Evolutionary conservation across 2,797 vertebrate species (phyloP), one percentile per base, ranked within the genome.

Genomic region (Bovichtus diacanthus): DNA sequence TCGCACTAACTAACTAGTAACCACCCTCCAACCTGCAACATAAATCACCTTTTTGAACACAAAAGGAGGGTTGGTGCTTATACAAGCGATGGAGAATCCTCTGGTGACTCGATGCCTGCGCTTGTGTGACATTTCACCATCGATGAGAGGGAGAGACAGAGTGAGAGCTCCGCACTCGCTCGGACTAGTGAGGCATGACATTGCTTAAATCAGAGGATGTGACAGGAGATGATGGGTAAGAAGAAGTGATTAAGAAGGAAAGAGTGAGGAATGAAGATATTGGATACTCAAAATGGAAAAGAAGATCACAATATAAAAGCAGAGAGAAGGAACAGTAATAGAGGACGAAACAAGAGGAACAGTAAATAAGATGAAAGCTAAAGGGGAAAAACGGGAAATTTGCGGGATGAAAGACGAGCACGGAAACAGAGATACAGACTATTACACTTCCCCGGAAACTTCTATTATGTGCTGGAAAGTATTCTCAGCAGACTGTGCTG

Each of bases 381-480:
- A 36, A 50, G 38, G 13, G 59, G 50, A 39, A 46, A 36, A 76
- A 89, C 36, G 76, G 64, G 70, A 71, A 84, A 76, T 84, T 85
- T 82, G 59, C 43, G 65, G 73, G 76, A 87, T 86, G 80, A 89
- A 87, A 88, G 77, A 78, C 43, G 23, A 78, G 76, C 78, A 62
- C 27, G 74, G 76, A 74, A 84, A 85, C 50, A 44, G 75, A 87
- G 62, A 72, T 9, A 29, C 54, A 78, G 69, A 74, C 81, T 74
- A 76, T 84, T 78, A 75, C 70, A 70, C 53, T 71, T 76, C 25
- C 67, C 34, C 65, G 77, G 51, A 85, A 80, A 83, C 51, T 71
- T 82, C 61, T 64, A 71, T 87, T 80, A 80, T 86, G 72, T 60
- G 12, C 72, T 36, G 55, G 78, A 70, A 74, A 81, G 88, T 62